These are phyloP conservation scores for Hippopotamus amphibius DNA, from an alignment of 2,113 vertebrate genomes.

Conservation along the genomic window DNA sequence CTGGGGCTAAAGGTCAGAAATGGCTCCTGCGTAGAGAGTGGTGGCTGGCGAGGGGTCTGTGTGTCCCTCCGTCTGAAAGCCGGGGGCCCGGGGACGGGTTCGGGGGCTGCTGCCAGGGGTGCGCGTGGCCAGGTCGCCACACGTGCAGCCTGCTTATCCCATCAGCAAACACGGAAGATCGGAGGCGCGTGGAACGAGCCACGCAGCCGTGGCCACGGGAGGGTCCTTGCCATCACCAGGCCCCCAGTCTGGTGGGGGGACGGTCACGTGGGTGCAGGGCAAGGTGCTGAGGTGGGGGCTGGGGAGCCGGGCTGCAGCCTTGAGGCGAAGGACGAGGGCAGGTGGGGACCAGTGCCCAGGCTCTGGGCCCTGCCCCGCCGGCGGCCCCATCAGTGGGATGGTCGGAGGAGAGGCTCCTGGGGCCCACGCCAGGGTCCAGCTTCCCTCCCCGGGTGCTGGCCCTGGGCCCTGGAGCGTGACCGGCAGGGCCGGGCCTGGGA, in stretches of 20 bases:
- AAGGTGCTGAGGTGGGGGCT: no score
- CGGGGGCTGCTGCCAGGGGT: background rate
- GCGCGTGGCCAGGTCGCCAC: accelerated
- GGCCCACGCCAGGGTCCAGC: background rate
- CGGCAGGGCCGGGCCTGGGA: background rate
- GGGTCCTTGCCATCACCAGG: background rate
- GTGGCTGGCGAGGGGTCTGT: accelerated
- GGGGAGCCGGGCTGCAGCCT: no score
- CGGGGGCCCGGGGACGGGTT: background rate
- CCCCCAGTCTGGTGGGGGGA: background rate
- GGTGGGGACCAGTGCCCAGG: no score
- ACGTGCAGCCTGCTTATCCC: background rate
- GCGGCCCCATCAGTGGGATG: background rate
- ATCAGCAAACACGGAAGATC: background rate
- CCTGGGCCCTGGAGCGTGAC: background rate
- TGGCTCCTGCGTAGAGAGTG: no score
- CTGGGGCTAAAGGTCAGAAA: background rate
- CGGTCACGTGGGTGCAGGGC: no score
- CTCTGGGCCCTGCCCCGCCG: background rate
- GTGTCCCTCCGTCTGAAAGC: no score
- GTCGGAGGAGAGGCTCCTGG: background rate
- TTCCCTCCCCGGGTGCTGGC: background rate
- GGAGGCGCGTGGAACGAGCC: background rate
- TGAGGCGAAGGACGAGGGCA: background rate
- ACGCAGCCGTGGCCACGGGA: accelerated